Evolutionary conservation across 2,797 vertebrate genomes (phyloP), one percentile per base, ranked within the genome.

Genomic region (Anolis apletophallus): DNA sequence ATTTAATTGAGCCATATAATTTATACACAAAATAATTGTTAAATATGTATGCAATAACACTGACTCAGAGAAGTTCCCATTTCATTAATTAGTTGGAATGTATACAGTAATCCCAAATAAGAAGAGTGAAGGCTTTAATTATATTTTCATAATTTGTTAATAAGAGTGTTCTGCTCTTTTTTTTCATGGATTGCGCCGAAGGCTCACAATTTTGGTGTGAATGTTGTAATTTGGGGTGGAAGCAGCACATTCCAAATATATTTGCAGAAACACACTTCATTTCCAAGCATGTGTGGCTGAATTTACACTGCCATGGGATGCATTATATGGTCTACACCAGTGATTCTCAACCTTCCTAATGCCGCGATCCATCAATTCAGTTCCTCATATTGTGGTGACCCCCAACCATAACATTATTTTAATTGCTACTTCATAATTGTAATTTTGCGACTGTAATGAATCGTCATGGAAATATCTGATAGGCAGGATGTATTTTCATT

Each of bases 91-190:
- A 32, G 64, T 34, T 81, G 36, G 80, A 87, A 87, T 78, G 69
- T 61, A 78, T 78, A 19, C 73, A 87, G 80, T 71, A 61, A 77
- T 87, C 64, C 34, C 61, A 85, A 81, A 78, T 40, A 50, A 21
- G 21, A 85, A 87, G 52, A 88, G 40, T 5, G 80, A 88, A 88
- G 50, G 73, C 17, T 80, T 40, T 86, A 91, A 87, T 85, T 26
- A 36, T 90, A 87, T 73, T 89, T 83, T 86, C 40, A 80, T n/a
- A 88, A 46, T 73, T 88, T 88, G 1, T 68, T 57, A 88, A 76
- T n/a, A 80, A 76, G 57, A 83, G 88, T 9, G 3, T 59, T 59
- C 50, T 34, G 9, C 36, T 13, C 14, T 7, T 46, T 68, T 50
- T 36, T 55, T 75, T 59, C 32, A 46, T 26, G 13, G 29, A 59